Conservation (phyloP, 2,888 invertebrate genomes). For the Clivina fossor region DNA sequence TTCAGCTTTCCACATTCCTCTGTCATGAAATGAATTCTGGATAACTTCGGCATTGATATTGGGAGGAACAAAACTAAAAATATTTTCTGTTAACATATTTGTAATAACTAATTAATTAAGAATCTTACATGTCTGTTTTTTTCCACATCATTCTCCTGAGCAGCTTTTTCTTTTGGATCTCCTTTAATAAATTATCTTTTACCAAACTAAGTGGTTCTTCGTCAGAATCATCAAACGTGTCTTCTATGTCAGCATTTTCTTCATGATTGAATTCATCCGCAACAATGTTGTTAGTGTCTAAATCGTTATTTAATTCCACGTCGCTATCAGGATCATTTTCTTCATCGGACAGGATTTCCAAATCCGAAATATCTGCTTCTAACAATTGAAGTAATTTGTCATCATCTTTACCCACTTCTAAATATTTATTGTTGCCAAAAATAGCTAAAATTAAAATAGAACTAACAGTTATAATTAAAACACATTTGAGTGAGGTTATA, state of each 20-base stretch:
- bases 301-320: background rate
- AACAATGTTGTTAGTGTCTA: background rate
- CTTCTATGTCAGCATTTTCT: no score
- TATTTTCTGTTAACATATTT: no score
- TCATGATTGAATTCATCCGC: no score
- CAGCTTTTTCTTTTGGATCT: conserved; percentile 2
- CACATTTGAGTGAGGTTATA: background rate
- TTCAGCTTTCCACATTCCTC: conserved; percentile 9
- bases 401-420: conserved; percentile 21
- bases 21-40: no score
- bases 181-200: background rate
- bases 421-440: conserved; percentile 26
- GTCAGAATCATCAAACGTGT: conserved; percentile 4
- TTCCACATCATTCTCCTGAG: no score
- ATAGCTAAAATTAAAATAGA: conserved; percentile 18
- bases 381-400: conserved; percentile 24
- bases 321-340: conserved; percentile 18
- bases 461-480: background rate
- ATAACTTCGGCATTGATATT: no score
- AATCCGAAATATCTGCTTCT: conserved; percentile 20
- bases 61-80: no score
- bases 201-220: background rate
- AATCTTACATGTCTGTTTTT: no score
- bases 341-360: conserved; percentile 7
- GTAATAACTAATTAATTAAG: no score